Percentiles rank a stretch among this genome's conserved stretches.
phyloP scores from a whole-genome alignment of 1,140 invertebrate genomes.

The Eumaeus atala region DNA sequence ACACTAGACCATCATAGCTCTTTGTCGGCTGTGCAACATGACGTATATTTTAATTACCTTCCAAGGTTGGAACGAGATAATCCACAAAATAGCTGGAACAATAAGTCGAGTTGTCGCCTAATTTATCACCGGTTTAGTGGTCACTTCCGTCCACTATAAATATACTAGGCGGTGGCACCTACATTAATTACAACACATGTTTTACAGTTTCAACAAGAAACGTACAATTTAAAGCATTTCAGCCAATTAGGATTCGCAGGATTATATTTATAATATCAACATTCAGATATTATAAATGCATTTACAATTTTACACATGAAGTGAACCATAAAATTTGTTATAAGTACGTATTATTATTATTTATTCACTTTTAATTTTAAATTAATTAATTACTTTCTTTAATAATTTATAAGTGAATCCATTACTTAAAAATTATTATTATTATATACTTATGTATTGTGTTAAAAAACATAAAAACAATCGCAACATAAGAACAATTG shows the following conservation, averaged over 20 bases:
- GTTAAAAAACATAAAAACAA: too few relatives aligned
- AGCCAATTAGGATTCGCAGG: slow-evolving; percentile 32
- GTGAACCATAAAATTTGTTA: too few relatives aligned
- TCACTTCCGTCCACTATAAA: slow-evolving; percentile 35
- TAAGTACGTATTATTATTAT: too few relatives aligned
- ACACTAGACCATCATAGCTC: too few relatives aligned
- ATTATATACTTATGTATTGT: too few relatives aligned
- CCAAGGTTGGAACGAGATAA: background rate
- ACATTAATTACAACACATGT: slow-evolving; percentile 42
- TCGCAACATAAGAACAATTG: background rate
- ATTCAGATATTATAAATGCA: too few relatives aligned
- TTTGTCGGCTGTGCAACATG: background rate
- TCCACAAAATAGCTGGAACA: background rate
- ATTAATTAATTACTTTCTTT: too few relatives aligned
- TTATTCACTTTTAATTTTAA: too few relatives aligned
- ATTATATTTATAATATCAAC: too few relatives aligned
- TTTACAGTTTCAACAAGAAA: slow-evolving; percentile 42
- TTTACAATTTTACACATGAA: too few relatives aligned
- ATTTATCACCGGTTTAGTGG: slow-evolving; percentile 26
- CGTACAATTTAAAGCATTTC: slow-evolving; percentile 31
- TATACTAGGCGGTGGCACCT: slow-evolving; percentile 30
- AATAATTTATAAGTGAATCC: too few relatives aligned
- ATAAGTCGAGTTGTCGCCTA: slow-evolving; percentile 19
- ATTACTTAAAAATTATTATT: too few relatives aligned
- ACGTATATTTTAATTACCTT: background rate